These are phyloP conservation scores for Phainopepla nitens DNA, from an alignment of 2,113 vertebrate genomes.

Conservation along the genomic window DNA sequence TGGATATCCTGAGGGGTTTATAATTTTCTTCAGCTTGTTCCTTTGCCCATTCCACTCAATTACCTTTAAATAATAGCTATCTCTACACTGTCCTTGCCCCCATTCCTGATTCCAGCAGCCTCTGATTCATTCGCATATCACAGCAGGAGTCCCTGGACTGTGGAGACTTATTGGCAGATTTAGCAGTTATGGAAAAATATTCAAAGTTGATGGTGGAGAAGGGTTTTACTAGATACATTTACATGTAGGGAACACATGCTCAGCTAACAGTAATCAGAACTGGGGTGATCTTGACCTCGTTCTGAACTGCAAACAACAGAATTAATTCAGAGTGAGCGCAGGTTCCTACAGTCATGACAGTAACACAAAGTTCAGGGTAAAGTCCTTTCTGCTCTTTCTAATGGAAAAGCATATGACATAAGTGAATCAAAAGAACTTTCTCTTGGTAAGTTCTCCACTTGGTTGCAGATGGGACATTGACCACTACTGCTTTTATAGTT, in stretches of 20 bases:
- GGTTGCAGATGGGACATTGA: neutral
- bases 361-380: neutral
- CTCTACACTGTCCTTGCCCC: neutral
- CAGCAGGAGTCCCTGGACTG: neutral
- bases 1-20: neutral
- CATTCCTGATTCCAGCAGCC: neutral
- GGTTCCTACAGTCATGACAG: neutral
- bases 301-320: neutral
- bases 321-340: neutral
- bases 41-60: slow-evolving; percentile 35
- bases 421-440: neutral
- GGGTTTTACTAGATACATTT: neutral
- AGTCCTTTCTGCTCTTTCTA: neutral
- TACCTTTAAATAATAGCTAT: slow-evolving; percentile 40
- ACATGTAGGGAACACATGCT: neutral
- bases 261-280: neutral
- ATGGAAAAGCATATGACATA: neutral
- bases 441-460: neutral
- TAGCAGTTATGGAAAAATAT: neutral
- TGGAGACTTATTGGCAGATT: neutral
- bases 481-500: neutral
- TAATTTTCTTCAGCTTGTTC: slow-evolving; percentile 12
- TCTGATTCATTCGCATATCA: neutral
- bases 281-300: neutral
- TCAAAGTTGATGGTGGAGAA: neutral